A percentile compares a stretch with the other conserved stretches of the same genome.
phyloP scores from a whole-genome alignment of 1,140 invertebrate species.

The Drosophila chauvacae region DNA sequence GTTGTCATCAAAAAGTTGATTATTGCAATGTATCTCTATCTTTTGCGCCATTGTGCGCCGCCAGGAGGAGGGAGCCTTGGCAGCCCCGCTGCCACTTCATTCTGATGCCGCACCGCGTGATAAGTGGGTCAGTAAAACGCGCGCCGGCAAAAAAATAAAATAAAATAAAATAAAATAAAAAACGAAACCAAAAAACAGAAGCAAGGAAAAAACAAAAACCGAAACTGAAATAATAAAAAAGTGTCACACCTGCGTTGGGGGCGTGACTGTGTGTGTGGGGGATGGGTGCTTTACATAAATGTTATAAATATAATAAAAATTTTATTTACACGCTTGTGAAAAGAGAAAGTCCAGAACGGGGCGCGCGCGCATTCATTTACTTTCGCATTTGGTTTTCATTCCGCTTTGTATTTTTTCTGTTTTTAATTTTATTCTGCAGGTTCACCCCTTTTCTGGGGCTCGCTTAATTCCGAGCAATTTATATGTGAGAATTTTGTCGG shows the following conservation, averaged over 20 bases:
- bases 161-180: conserved; percentile 20
- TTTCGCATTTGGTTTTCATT: conserved; percentile 56
- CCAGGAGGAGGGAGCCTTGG: conserved; percentile 68
- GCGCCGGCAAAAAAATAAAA: conserved; percentile 30
- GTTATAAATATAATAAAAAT: conserved; percentile 81
- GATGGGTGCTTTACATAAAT: conserved; percentile 72
- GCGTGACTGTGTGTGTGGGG: conserved; percentile 26
- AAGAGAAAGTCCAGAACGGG: conserved; percentile 74
- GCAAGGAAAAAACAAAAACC: conserved; percentile 22
- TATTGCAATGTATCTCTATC: too few species aligned
- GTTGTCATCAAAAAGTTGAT: too few species aligned
- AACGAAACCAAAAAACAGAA: conserved; percentile 12
- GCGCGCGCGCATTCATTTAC: conserved; percentile 68
- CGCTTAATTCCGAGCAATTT: conserved; percentile 62
- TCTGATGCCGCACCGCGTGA: conserved; percentile 70
- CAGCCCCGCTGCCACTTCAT: conserved; percentile 55
- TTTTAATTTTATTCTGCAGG: conserved; percentile 42
- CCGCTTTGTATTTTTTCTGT: conserved; percentile 22
- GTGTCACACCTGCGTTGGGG: conserved; percentile 65
- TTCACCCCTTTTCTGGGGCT: conserved; percentile 52
- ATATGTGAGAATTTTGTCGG: conserved; percentile 66
- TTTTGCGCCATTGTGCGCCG: too few species aligned
- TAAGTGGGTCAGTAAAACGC: conserved; percentile 77
- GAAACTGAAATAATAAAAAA: conserved; percentile 67
- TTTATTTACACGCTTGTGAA: conserved; percentile 80